A percentile compares a stretch with the other conserved stretches of the same genome.
These are phyloP conservation scores for Pseudorectes ferrugineus DNA, from an alignment of 2,113 vertebrate species.

Conservation along the genomic window DNA sequence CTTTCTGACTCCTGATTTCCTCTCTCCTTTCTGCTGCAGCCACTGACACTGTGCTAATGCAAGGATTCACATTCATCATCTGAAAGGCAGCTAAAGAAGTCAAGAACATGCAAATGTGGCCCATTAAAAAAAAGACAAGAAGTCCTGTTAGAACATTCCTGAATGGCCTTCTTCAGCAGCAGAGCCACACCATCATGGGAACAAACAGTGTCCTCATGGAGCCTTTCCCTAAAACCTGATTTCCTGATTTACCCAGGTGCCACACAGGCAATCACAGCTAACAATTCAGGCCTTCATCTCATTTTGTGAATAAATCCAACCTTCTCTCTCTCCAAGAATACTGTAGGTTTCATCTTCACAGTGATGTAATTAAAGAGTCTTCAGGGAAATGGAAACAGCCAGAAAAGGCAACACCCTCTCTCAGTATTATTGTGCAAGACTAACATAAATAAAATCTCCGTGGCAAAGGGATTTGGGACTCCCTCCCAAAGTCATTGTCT, in stretches of 20 bases:
- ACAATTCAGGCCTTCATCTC: background rate
- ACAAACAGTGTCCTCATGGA: background rate
- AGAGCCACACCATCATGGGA: background rate
- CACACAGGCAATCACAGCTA: background rate
- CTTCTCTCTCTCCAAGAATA: background rate
- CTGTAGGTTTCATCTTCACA: constrained; percentile 64
- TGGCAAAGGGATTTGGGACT: background rate
- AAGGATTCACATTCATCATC: background rate
- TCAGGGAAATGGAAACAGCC: background rate
- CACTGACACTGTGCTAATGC: background rate
- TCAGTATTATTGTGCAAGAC: background rate
- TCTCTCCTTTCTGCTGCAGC: background rate
- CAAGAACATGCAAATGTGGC: background rate
- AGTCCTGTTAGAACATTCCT: background rate
- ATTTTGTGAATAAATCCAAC: background rate
- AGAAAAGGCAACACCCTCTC: background rate
- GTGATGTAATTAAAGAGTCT: background rate
- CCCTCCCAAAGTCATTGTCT: background rate
- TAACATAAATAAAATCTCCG: background rate
- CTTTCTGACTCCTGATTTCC: background rate
- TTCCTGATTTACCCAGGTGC: background rate
- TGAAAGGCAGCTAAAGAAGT: background rate
- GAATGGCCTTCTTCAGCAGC: background rate
- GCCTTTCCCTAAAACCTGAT: background rate
- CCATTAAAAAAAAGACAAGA: background rate